Base-by-base conservation (phyloP, 2,888 invertebrate genomes). In the Parnassius smintheus region DNA sequence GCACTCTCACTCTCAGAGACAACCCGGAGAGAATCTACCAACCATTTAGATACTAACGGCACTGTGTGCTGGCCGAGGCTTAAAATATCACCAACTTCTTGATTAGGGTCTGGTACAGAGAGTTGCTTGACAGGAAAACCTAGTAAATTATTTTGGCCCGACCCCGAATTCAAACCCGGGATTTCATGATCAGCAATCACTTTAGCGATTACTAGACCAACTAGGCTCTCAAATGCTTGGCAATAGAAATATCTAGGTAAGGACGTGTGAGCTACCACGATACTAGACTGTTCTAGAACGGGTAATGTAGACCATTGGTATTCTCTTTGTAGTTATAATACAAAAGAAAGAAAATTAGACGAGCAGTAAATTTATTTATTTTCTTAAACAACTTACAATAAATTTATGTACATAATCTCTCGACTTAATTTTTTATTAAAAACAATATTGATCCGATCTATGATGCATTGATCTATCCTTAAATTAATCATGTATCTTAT, bases 331-430 rank as follows among this genome's bases (percentile, higher is more conserved):
- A 10, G 7, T 13, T 1, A 13, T 8, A 42, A 18, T 52, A 18
- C 68, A 72, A 71, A 67, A 67, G 70, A 75, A 78, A 70, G 64
- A 69, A 65, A 49, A 48, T 69, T 65, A 66, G 81, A 86, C 82
- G 83, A 80, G 83, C 83, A 83, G 81, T 86, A 81, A 80, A 74
- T 88, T 86, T 88, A 85, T 77, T 79, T 72, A 77, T 83, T 83
- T 74, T 69, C 82, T 87, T 87, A 85, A 79, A 75, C 80, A 84
- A 84, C 78, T 72, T 59, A 81, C 59, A 48, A 51, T 69, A 72
- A 74, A 77, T 66, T 69, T 87, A 86, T 88, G 75, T 87, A 88
- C 87, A 87, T 82, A 80, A 80, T 72, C 76, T 77, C 77, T 71
- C 73, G 71, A 70, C 74, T 54, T 61, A 61, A 61, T 69, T 74